Evolutionary conservation across 1,140 invertebrate genomes (phyloP).

Genomic region (Plodia interpunctella): DNA sequence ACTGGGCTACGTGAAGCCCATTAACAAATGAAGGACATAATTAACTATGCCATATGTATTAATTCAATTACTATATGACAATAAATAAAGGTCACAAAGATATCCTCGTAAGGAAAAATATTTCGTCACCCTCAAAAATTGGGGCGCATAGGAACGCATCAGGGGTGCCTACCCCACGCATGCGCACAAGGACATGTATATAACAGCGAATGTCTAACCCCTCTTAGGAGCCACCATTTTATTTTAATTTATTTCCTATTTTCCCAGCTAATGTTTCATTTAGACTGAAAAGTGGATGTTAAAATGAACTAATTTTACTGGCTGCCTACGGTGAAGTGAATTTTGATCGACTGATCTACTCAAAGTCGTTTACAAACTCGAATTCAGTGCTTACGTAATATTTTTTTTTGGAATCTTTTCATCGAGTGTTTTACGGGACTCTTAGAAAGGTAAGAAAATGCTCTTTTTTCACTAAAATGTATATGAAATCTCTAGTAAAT

Average conservation of each 20-base stretch:
- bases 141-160: background rate
- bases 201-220: slow-evolving; percentile 30
- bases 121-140: background rate
- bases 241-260: slow-evolving; percentile 54
- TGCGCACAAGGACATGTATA: slow-evolving; percentile 29
- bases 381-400: slow-evolving; percentile 53
- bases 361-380: background rate
- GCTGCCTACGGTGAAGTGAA: background rate
- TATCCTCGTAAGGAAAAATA: background rate
- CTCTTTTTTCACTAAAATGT: slow-evolving; percentile 10
- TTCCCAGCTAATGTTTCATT: slow-evolving; percentile 21
- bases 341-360: background rate
- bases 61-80: no score
- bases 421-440: slow-evolving; percentile 34
- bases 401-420: slow-evolving; percentile 30
- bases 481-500: background rate
- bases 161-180: slow-evolving; percentile 28
- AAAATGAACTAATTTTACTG: background rate
- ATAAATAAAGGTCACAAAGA: no score
- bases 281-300: background rate
- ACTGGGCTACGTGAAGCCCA: no score
- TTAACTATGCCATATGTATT: no score
- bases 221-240: slow-evolving; percentile 53
- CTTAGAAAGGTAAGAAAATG: slow-evolving; percentile 34
- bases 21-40: no score